Percentiles rank a stretch among this genome's conserved stretches.
phyloP scores from a whole-genome alignment of 2,888 invertebrate species.

The Philonicus albiceps region DNA sequence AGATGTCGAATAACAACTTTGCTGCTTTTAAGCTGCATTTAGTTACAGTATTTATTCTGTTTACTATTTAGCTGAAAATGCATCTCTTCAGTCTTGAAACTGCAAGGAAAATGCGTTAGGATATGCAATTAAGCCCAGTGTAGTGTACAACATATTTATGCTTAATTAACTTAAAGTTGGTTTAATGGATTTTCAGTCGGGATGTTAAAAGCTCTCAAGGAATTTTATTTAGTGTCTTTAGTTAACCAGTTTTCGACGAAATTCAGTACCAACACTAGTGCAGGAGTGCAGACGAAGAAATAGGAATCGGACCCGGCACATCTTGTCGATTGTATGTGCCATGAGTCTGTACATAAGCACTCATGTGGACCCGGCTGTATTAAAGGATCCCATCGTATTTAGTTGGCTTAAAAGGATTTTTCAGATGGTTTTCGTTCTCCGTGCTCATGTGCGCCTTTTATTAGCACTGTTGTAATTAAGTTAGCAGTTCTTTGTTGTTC shows the following conservation, averaged over 20 bases:
- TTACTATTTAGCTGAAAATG: neutral
- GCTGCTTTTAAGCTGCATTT: neutral
- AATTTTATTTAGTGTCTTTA: conserved; percentile 27
- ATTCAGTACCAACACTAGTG: neutral
- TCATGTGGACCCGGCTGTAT: conserved; percentile 25
- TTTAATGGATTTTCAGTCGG: conserved; percentile 36
- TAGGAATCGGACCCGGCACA: neutral
- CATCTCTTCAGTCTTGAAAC: neutral
- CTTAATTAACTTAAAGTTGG: conserved; percentile 34
- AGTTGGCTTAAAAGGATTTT: conserved; percentile 47
- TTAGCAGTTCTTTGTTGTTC: conserved; percentile 44
- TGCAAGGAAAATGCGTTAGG: neutral
- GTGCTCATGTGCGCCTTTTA: conserved; percentile 42
- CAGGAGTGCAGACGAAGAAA: neutral
- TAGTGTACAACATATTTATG: neutral
- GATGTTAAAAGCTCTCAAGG: conserved; percentile 31
- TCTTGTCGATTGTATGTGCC: neutral
- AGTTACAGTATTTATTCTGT: neutral
- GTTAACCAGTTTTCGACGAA: neutral
- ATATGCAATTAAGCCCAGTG: neutral
- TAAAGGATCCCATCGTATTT: conserved; percentile 44
- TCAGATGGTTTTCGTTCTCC: conserved; percentile 42
- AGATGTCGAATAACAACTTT: neutral
- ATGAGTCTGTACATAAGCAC: neutral
- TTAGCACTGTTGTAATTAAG: conserved; percentile 46